Conservation (phyloP, 64 coral and sea anemone genomes). For the Dendronephthya gigantea region DNA sequence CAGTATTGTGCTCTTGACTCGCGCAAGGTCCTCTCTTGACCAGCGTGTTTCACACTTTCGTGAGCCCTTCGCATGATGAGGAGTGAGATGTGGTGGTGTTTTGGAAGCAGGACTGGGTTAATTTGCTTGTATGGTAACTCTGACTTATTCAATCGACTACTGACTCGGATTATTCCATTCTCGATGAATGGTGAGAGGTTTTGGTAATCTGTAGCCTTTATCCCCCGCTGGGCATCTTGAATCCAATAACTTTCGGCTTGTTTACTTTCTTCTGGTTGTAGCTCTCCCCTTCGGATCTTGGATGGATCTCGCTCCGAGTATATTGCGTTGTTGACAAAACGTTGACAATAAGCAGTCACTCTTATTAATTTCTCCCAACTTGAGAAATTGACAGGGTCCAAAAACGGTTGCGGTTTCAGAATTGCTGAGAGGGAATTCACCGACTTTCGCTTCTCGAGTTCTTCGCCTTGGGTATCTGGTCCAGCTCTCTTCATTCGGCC, state of each 20-base stretch:
- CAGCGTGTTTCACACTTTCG: background rate
- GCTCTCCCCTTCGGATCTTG: background rate
- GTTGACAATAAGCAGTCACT: background rate
- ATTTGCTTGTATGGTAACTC: constrained; percentile 2
- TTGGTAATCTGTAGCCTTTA: background rate
- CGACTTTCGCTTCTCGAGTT: background rate
- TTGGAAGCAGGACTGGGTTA: constrained; percentile 2
- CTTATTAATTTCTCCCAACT: background rate
- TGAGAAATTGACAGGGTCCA: background rate
- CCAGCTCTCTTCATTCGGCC: background rate
- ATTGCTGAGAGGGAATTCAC: no score
- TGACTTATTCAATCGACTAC: constrained; percentile 15
- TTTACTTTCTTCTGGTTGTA: constrained; percentile 23
- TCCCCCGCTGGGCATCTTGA: background rate
- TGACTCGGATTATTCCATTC: background rate
- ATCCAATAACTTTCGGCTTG: constrained; percentile 18
- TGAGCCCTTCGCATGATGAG: constrained; percentile 12
- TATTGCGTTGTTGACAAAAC: background rate
- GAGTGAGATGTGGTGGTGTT: background rate
- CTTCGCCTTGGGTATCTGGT: background rate
- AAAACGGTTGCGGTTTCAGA: background rate
- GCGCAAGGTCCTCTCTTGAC: background rate
- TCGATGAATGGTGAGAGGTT: constrained; percentile 1
- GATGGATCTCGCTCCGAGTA: background rate
- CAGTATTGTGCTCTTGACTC: background rate